phyloP scores from a whole-genome alignment of 2,113 vertebrate species.

The Spilogale gracilis region DNA sequence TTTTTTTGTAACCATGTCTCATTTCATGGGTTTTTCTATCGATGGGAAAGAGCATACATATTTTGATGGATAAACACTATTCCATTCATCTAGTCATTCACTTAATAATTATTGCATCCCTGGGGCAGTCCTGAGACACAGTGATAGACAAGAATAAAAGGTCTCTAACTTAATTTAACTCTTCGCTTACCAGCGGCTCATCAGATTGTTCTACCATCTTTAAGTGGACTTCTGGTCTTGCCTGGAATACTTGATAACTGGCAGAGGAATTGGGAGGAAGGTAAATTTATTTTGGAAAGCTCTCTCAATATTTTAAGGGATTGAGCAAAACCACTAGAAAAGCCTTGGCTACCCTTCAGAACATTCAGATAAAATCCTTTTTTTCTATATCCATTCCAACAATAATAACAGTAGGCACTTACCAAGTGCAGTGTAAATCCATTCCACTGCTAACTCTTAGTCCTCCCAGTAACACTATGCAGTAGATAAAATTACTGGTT shows the following conservation, averaged over 20 bases:
- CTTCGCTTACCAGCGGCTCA: background rate
- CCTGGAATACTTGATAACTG: background rate
- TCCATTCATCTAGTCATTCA: background rate
- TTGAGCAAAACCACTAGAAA: background rate
- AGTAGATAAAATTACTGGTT: background rate
- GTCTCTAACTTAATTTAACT: background rate
- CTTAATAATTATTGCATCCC: background rate
- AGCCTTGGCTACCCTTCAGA: background rate
- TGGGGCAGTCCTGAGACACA: background rate
- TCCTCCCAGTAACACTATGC: background rate
- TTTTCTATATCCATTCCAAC: background rate
- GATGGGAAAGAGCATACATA: background rate
- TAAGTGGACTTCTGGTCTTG: background rate
- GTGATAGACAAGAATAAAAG: background rate
- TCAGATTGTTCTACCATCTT: background rate
- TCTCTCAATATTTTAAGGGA: background rate
- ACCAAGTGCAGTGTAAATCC: background rate
- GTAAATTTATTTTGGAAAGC: slow-evolving; percentile 40
- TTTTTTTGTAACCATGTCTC: background rate
- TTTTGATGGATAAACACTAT: background rate
- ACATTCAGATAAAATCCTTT: slow-evolving; percentile 13
- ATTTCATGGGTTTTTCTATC: background rate
- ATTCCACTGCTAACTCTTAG: background rate
- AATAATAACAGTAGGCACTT: background rate
- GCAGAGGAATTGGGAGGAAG: background rate